Evolutionary conservation across 2,888 invertebrate species (phyloP), one percentile per base, ranked within the genome.

Genomic region (Ecdyonurus torrentis): DNA sequence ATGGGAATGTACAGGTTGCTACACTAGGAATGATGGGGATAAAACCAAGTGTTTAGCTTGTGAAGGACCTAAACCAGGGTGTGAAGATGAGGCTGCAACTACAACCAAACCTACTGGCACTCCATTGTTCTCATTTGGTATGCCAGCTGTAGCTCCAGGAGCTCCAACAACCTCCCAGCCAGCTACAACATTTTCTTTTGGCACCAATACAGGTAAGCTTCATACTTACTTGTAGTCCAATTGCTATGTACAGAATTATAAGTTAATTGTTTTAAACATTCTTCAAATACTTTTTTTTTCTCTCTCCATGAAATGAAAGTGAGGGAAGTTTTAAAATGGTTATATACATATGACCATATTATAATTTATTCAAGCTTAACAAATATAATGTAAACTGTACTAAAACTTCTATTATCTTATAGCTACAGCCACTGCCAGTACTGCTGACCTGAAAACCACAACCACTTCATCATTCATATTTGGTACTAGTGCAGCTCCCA

Each of bases 1-100:
- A 55, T 85, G 84, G 85, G 80, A 80, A 65, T 85, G 86, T 70
- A 72, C 74, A 15, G 77, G 77, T 20, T 86, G 85, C 70, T 78
- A 83, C 78, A 77, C 84, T 0, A 75, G 76, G 63, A 86, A 85
- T 70, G 74, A 76, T 59, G 69, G 71, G 2, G 73, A 73, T 22
- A 59, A 25, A 15, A 22, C 23, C 18, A 50, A 58, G 10, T 66
- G 68, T 60, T 65, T 68, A 24, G 64, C 63, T 10, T 70, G 70
- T 59, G 66, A 65, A 55, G 61, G 71, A 55, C 65, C 69, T 1
- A 68, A 70, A 20, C 63, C 69, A 58, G 70, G 70, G 22, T 20
- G 25, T 58, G 52, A 50, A 15, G 50, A 23, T 2, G 23, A 23
- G 5, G n/a, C 59, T 2, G 23, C 2, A 15, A 7, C 63, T 5